Base-by-base conservation (phyloP, 1,140 invertebrate genomes). In the Pentalonia nigronervosa region DNA sequence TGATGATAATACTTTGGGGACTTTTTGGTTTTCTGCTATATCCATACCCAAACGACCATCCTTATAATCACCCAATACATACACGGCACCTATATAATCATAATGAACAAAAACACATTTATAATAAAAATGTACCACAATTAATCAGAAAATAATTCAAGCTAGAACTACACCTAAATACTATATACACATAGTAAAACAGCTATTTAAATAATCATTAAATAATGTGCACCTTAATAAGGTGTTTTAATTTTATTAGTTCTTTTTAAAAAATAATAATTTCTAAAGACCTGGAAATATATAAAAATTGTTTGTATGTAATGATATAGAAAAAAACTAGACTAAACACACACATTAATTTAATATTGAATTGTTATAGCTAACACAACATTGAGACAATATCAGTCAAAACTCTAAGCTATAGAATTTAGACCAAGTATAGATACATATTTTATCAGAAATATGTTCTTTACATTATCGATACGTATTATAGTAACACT, bases 41-140 rank as follows among this genome's bases (percentile, higher is more conserved):
- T 93, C 91, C 81, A 93, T 93, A 17, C 91, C 91, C 34, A 93
- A 93, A 53, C 91, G 91, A 7, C 91, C 91, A 93, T 93, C 76
- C 56, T 41, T 93, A 50, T 93, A 93, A 86, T 93, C 91, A 9
- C 91, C 91, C 17, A 93, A 41, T 17, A 93, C 91, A 84, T 93
- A 93, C 4, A 93, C 91, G n/a, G 91, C 91, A 50, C 91, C 91
- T 93, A 56, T 20, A 56, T 23, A 90, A 21, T 86, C 36, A 91
- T 23, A 47, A 41, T 47, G 1, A 50, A 76, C 6, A 91, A 90
- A 20, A 34, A 56, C 23, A 50, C 4, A 41, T 45, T 86, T 86
- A 30, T 23, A 76, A 76, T 67, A n/a, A 6, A 76, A 76, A 17
- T n/a, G 1, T 7, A 76, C 60, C 60, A 76, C 30, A 67, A 14